Conservation (phyloP, 2,113 vertebrate species). For the Gavialis gangeticus region DNA sequence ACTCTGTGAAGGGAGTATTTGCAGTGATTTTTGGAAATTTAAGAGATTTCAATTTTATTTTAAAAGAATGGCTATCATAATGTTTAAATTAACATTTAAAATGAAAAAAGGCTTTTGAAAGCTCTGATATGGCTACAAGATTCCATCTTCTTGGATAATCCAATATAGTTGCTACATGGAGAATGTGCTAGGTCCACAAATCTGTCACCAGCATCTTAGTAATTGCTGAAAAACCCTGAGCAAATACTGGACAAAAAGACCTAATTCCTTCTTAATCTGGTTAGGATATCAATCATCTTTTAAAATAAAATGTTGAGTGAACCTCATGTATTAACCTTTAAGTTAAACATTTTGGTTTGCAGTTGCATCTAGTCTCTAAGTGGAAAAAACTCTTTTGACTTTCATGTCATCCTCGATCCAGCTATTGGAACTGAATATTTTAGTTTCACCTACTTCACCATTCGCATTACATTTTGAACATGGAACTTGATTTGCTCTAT, state of each 20-base stretch:
- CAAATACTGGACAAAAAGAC: fast-evolving
- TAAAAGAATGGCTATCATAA: fast-evolving
- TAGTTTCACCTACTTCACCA: neutral
- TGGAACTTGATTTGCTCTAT: neutral
- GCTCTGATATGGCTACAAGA: fast-evolving
- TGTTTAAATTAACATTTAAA: neutral
- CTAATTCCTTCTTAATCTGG: neutral
- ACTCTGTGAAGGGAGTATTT: too few relatives aligned
- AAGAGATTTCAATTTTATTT: neutral
- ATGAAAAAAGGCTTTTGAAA: neutral
- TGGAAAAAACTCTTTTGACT: neutral
- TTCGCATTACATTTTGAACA: neutral
- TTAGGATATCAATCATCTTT: neutral
- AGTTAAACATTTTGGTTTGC: neutral
- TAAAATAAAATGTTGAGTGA: neutral
- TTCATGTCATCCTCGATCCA: neutral
- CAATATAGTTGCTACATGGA: neutral
- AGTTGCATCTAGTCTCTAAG: neutral
- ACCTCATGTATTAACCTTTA: neutral
- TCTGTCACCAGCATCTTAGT: neutral
- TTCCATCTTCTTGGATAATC: neutral
- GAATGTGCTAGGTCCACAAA: neutral
- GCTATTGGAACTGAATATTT: neutral
- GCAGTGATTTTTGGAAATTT: neutral
- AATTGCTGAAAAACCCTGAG: neutral